These are phyloP conservation scores for Cryptoblepharus egeriae DNA, from an alignment of 2,797 vertebrate species.

Conservation along the genomic window DNA sequence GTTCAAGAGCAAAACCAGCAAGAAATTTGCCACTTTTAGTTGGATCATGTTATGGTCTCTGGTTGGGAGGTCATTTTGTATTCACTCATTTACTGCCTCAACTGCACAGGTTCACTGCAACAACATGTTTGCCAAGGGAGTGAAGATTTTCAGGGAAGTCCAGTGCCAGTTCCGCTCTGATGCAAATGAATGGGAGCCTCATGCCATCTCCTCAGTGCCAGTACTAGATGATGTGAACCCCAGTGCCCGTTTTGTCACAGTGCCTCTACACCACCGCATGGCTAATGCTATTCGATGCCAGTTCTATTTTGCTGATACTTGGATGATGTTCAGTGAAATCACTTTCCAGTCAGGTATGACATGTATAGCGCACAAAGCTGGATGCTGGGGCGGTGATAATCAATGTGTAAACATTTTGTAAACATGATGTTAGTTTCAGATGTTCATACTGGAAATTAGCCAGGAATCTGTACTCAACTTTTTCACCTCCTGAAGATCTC, in stretches of 20 bases:
- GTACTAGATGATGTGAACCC: conserved; percentile 89
- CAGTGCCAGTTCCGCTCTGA: conserved; percentile 93
- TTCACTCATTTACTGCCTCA: conserved; percentile 15
- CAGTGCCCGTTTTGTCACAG: conserved; percentile 91
- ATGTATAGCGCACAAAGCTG: not conserved
- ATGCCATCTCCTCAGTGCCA: conserved; percentile 82
- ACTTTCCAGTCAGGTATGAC: conserved; percentile 94
- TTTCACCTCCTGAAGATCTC: not conserved
- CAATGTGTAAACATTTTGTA: not conserved
- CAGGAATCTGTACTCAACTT: not conserved
- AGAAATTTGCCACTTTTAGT: not conserved
- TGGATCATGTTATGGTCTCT: not conserved
- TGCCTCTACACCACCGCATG: conserved; percentile 93
- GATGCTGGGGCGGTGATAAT: not conserved
- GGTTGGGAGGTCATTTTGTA: not conserved
- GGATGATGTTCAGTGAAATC: conserved; percentile 99
- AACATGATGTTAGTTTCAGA: too few species aligned
- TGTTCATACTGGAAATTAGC: not conserved
- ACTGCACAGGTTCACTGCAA: conserved; percentile 92
- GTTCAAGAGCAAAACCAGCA: not conserved
- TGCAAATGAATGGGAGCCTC: conserved; percentile 87
- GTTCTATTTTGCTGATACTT: conserved; percentile 93
- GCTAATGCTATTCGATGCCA: conserved; percentile 96
- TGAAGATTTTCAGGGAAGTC: conserved; percentile 93
- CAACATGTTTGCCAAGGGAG: conserved; percentile 91